Evolutionary conservation across 2,113 vertebrate genomes (phyloP).

Genomic region (Antechinus stuartii): DNA sequence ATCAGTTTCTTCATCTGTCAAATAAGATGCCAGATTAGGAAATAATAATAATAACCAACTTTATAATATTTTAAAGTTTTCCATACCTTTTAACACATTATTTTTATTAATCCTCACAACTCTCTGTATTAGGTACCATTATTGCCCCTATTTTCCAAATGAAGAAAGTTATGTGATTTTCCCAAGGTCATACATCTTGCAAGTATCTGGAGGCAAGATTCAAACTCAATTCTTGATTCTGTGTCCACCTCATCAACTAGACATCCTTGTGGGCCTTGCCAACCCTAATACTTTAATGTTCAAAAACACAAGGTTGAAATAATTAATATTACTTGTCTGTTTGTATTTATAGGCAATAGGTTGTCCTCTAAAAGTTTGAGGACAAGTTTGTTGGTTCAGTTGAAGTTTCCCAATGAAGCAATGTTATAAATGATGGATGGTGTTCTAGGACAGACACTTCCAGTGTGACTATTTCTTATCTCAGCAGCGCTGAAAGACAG

Average conservation of each 20-base stretch:
- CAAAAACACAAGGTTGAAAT: neutral
- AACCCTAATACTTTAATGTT: neutral
- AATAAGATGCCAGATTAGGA: neutral
- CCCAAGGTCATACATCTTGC: neutral
- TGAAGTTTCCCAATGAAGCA: neutral
- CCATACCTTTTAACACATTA: neutral
- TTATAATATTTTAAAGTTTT: neutral
- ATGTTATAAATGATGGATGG: neutral
- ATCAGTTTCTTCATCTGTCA: neutral
- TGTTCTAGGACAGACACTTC: neutral
- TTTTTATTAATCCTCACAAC: neutral
- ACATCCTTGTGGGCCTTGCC: neutral
- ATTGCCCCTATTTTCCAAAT: constrained; percentile 28
- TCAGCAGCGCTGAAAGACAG: neutral
- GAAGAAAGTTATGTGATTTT: constrained; percentile 35
- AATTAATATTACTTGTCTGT: neutral
- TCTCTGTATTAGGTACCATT: neutral
- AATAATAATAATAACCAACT: neutral
- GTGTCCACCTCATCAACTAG: neutral
- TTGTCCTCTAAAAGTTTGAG: neutral
- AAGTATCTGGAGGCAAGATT: neutral
- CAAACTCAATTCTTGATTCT: neutral
- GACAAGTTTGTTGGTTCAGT: neutral
- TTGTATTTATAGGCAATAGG: neutral
- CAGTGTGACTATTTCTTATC: neutral